Evolutionary conservation across 2,797 vertebrate species (phyloP), one percentile per base, ranked within the genome.

Genomic region (Acrossocheilus fasciatus): DNA sequence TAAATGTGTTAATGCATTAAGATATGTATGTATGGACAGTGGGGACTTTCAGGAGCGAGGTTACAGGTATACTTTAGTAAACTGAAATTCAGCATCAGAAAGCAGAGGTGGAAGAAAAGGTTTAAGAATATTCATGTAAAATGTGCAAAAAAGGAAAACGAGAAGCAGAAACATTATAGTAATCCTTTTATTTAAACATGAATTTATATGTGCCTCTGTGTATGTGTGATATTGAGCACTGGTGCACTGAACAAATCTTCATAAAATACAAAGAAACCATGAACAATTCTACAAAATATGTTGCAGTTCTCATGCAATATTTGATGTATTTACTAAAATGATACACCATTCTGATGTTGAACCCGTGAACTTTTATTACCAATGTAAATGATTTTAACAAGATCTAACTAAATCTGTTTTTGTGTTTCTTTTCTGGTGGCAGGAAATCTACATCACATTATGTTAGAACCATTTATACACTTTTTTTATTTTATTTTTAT

Each of bases 121-220:
- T 80, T 77, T 30, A 77, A 72, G 73, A 57, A 84, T 62, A 74
- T 68, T 64, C 43, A 79, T 79, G 75, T 75, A 54, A 85, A 68
- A 66, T 69, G 41, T 10, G 80, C 68, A 87, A 69, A 76, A 85
- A 70, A 86, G 12, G 14, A 84, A 87, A 85, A 80, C 54, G 41
- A 72, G 43, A 86, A 83, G 73, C 86, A 88, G 87, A 75, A 86
- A 77, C n/a, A 83, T 83, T 59, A 86, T 45, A 75, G 23, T 36
- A 64, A 83, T 87, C 64, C 11, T 85, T 87, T 80, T 82, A 88
- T 81, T 87, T 82, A 90, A 66, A 81, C 68, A 83, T 83, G 73
- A 57, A 85, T 88, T 88, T 68, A 68, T 52, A 43, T 77, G 50
- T 74, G 76, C 72, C 83, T 82, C 83, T 81, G 70, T 66, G 86